Evolutionary conservation across 1,140 invertebrate genomes (phyloP).

Genomic region (Magallana angulata): DNA sequence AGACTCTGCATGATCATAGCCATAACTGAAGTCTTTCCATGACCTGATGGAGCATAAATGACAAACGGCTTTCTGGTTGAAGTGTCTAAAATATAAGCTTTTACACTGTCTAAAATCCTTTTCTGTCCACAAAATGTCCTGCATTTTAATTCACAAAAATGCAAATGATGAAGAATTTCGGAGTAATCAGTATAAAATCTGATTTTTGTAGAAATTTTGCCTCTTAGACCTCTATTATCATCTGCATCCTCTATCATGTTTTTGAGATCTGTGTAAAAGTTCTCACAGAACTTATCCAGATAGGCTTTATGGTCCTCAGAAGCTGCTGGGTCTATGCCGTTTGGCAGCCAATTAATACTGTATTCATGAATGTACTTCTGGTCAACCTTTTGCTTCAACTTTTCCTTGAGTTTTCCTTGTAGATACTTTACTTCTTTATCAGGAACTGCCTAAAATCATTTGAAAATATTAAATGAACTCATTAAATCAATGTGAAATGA

Average conservation of each 20-base stretch:
- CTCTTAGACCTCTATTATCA: neutral
- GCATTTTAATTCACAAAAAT: constrained; percentile 84
- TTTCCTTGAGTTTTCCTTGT: constrained; percentile 1
- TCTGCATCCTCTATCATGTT: constrained; percentile 44
- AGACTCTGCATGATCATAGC: constrained; percentile 61
- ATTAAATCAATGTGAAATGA: too few relatives aligned
- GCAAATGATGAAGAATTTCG: constrained; percentile 95
- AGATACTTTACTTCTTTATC: constrained; percentile 49
- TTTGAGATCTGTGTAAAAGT: constrained; percentile 52
- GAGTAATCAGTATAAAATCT: constrained; percentile 74
- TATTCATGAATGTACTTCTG: neutral
- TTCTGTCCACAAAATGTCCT: constrained; percentile 67
- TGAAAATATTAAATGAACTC: too few relatives aligned
- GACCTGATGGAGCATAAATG: constrained; percentile 66
- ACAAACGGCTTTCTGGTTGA: constrained; percentile 64
- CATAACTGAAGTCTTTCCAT: constrained; percentile 70
- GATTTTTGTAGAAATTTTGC: constrained; percentile 13
- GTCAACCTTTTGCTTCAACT: neutral
- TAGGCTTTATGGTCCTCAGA: constrained; percentile 53
- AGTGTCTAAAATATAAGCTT: constrained; percentile 53
- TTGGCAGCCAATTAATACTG: constrained; percentile 39
- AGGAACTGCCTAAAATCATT: constrained; percentile 38
- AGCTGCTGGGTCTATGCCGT: constrained; percentile 46
- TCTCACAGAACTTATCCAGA: constrained; percentile 50
- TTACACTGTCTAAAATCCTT: constrained; percentile 46